These are phyloP conservation scores for Cyphomyrus discorhynchus DNA, from an alignment of 2,113 vertebrate genomes.

Conservation along the genomic window DNA sequence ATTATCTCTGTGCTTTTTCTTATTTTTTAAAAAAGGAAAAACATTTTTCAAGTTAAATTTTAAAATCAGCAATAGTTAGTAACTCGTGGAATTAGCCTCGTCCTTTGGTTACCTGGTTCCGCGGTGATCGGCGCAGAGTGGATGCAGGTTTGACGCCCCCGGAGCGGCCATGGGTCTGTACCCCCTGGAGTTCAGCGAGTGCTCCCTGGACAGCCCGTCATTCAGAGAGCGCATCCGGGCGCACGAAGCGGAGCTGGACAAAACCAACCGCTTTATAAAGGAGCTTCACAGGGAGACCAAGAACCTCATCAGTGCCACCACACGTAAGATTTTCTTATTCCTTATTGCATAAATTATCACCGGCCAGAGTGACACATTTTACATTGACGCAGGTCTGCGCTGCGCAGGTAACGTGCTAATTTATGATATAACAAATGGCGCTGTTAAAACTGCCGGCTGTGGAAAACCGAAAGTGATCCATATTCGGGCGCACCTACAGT, in stretches of 20 bases:
- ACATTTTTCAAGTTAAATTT: background rate
- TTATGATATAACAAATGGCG: background rate
- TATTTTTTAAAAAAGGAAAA: background rate
- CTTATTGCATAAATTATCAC: too few species aligned
- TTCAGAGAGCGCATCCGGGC: conserved; percentile 66
- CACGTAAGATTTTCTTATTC: conserved; percentile 54
- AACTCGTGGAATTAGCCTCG: background rate
- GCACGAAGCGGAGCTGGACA: conserved; percentile 71
- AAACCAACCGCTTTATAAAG: conserved; percentile 75
- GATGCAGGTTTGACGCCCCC: background rate
- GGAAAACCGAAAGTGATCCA: background rate
- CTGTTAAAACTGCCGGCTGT: background rate
- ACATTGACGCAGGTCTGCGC: background rate
- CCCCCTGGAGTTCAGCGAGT: conserved; percentile 75
- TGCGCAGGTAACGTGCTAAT: background rate
- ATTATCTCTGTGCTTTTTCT: background rate
- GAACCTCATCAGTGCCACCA: conserved; percentile 68
- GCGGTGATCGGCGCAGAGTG: background rate
- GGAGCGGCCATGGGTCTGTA: conserved; percentile 63
- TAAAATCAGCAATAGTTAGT: background rate
- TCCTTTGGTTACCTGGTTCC: background rate
- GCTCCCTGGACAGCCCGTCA: conserved; percentile 71
- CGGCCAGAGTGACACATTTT: background rate
- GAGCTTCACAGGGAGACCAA: conserved; percentile 74
- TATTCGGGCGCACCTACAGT: background rate